A percentile compares a stretch with the other conserved stretches of the same genome.
Conservation (phyloP, 2,113 vertebrate species). For the Pelvicachromis taeniatus region DNA sequence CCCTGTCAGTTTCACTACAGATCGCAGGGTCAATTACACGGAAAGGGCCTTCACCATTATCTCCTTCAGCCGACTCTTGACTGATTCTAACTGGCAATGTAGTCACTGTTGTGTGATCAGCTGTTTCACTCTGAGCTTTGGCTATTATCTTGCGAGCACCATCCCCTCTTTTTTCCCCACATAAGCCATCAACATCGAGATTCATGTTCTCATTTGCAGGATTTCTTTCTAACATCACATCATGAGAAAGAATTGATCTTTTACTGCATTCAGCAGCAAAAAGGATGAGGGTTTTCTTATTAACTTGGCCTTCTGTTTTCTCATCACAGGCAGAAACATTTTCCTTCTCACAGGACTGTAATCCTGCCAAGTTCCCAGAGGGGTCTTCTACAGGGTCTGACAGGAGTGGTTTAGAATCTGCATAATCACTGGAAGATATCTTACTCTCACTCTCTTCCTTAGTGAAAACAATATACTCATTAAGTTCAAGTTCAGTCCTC, state of each 20-base stretch:
- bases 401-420: slow-evolving; percentile 11
- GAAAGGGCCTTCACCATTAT: slow-evolving; percentile 46
- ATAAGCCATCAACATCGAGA: slow-evolving; percentile 2
- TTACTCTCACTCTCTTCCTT: neutral
- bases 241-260: slow-evolving; percentile 1
- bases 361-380: slow-evolving; percentile 9
- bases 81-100: slow-evolving; percentile 28
- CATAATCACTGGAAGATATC: slow-evolving; percentile 19
- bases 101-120: slow-evolving; percentile 39
- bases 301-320: slow-evolving; percentile 37
- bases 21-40: slow-evolving; percentile 58
- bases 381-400: neutral
- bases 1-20: slow-evolving; percentile 36
- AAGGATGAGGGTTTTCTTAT: slow-evolving; percentile 2
- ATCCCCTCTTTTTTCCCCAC: neutral
- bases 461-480: slow-evolving; percentile 11
- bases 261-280: neutral
- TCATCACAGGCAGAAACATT: neutral
- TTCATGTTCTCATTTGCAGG: neutral
- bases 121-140: slow-evolving; percentile 13
- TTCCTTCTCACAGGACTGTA: slow-evolving; percentile 27
- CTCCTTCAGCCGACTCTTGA: slow-evolving; percentile 42
- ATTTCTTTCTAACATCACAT: slow-evolving; percentile 16
- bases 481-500: neutral
- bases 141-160: slow-evolving; percentile 19